Conservation (phyloP, 2,888 invertebrate species). For the Hypomecis punctinalis region DNA sequence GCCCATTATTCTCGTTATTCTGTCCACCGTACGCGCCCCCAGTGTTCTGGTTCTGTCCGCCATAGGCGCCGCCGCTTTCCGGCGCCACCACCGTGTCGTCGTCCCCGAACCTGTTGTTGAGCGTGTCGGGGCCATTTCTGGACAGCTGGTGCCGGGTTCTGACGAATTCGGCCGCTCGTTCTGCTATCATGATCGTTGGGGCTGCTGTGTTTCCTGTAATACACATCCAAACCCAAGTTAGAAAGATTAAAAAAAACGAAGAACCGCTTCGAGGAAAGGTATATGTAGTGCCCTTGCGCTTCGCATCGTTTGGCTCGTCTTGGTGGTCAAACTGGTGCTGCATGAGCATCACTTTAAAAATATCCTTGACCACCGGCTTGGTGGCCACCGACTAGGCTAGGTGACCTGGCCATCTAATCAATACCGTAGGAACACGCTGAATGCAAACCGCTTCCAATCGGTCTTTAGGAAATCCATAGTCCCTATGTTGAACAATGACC, state of each 20-base stretch:
- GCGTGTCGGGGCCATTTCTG: slow-evolving; percentile 53
- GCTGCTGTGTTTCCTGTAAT: slow-evolving; percentile 83
- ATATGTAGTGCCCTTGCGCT: background rate
- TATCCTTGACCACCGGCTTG: too few relatives aligned
- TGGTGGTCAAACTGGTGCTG: too few relatives aligned
- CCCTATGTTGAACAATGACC: too few relatives aligned
- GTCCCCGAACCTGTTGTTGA: slow-evolving; percentile 57
- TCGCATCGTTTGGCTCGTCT: too few relatives aligned
- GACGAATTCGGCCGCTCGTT: slow-evolving; percentile 82
- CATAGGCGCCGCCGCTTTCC: slow-evolving; percentile 38
- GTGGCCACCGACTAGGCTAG: too few relatives aligned
- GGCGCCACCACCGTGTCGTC: slow-evolving; percentile 40
- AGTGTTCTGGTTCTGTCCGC: slow-evolving; percentile 15
- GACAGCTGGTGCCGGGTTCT: slow-evolving; percentile 73
- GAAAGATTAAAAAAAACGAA: background rate
- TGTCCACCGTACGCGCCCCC: slow-evolving; percentile 38
- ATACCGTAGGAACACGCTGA: too few relatives aligned
- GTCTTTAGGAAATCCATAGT: too few relatives aligned
- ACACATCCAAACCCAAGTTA: background rate
- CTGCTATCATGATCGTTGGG: slow-evolving; percentile 86
- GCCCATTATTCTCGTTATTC: slow-evolving; percentile 6
- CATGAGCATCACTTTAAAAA: too few relatives aligned
- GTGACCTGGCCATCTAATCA: too few relatives aligned
- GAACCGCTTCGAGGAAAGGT: background rate
- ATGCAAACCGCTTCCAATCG: too few relatives aligned